phyloP scores from a whole-genome alignment of 2,113 vertebrate species.

The Rhagologus leucostigma region DNA sequence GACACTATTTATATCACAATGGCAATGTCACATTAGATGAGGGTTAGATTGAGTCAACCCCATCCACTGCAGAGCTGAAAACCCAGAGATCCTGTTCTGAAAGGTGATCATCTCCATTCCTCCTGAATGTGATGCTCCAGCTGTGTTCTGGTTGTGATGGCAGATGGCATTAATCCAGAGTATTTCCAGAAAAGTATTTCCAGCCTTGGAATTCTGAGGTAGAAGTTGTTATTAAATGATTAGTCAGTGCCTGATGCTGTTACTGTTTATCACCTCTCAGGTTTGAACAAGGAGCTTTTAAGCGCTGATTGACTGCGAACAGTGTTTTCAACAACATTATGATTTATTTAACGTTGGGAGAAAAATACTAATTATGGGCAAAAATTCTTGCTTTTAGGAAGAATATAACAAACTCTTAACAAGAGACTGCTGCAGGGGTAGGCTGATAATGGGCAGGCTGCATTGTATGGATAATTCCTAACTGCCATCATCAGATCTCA shows the following conservation, averaged over 20 bases:
- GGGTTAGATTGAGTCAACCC: not conserved
- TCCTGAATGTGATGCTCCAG: not conserved
- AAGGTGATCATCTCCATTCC: not conserved
- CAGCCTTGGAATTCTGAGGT: not conserved
- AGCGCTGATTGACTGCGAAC: not conserved
- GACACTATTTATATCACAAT: constrained; percentile 51
- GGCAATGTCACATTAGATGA: constrained; percentile 18
- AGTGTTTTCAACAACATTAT: not conserved
- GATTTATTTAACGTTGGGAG: not conserved
- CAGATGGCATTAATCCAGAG: not conserved
- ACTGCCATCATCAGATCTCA: constrained; percentile 19
- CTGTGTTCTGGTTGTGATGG: not conserved
- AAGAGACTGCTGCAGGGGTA: not conserved
- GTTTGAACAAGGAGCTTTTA: not conserved
- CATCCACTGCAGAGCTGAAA: not conserved
- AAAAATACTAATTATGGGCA: not conserved
- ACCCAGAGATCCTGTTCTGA: not conserved
- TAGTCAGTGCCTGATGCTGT: not conserved
- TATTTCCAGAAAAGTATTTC: not conserved
- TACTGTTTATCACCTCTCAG: not conserved
- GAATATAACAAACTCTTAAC: not conserved
- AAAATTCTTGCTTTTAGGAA: not conserved
- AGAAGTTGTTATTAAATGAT: not conserved
- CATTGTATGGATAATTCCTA: not conserved
- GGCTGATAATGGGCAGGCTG: not conserved